These are phyloP conservation scores for Pluvialis apricaria DNA, from an alignment of 2,113 vertebrate species.

Conservation along the genomic window DNA sequence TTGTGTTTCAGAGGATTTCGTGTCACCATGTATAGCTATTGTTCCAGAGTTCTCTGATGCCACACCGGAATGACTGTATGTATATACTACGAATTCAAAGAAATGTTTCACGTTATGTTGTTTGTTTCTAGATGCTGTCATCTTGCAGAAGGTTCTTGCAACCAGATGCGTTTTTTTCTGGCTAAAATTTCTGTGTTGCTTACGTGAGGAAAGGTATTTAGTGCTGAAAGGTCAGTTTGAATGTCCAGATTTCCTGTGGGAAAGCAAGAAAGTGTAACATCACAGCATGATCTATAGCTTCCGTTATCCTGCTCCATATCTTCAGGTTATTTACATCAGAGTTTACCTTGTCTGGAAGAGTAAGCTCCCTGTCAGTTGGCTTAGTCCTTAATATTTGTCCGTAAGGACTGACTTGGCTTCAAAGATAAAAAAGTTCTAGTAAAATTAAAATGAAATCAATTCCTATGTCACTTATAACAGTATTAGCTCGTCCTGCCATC, in stretches of 20 bases:
- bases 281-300: background rate
- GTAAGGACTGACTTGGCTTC: background rate
- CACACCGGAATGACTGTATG: rapidly evolving
- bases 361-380: background rate
- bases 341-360: background rate
- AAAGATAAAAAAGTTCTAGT: background rate
- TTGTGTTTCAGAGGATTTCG: background rate
- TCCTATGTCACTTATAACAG: background rate
- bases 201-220: background rate
- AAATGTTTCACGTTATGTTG: background rate
- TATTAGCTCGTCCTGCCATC: background rate
- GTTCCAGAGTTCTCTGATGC: background rate
- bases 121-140: background rate
- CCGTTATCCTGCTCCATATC: background rate
- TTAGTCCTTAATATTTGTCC: background rate
- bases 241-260: background rate
- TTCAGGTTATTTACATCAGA: background rate
- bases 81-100: background rate
- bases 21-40: background rate
- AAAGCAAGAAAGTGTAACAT: background rate
- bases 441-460: constrained; percentile 9
- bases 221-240: background rate
- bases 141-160: background rate
- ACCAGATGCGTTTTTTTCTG: background rate
- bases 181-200: background rate